Percentiles rank a stretch among this genome's conserved stretches.
Conservation (phyloP, 2,113 vertebrate genomes). For the Leuciscus idus region DNA sequence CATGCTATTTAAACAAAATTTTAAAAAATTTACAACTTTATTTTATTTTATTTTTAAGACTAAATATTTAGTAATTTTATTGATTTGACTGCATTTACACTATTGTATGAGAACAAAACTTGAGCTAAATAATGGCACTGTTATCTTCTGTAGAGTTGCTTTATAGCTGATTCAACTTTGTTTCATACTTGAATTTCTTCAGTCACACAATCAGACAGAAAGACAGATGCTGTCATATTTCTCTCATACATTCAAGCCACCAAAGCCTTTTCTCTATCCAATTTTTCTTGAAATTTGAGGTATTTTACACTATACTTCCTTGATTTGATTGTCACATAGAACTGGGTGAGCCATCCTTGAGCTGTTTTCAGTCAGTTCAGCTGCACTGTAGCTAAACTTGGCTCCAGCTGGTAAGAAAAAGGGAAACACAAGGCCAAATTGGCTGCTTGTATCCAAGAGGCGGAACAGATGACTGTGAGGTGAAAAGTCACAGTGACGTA, state of each 20-base stretch:
- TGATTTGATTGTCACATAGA: neutral
- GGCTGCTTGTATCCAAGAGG: neutral
- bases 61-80: no score
- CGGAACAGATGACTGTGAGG: neutral
- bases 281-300: neutral
- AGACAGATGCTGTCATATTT: neutral
- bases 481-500: conserved; percentile 38
- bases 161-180: no score
- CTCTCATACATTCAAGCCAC: neutral
- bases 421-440: neutral
- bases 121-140: no score
- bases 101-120: no score
- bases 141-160: no score
- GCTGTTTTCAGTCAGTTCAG: conserved; percentile 9
- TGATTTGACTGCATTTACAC: no score
- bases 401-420: conserved; percentile 21
- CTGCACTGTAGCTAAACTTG: conserved; percentile 9
- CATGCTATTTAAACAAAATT: neutral
- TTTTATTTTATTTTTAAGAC: no score
- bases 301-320: neutral
- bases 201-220: conserved; percentile 2
- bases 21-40: no score
- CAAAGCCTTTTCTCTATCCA: neutral
- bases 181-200: neutral
- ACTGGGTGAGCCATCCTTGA: neutral